phyloP scores from a whole-genome alignment of 2,797 vertebrate species.

The Arnoldichthys spilopterus region DNA sequence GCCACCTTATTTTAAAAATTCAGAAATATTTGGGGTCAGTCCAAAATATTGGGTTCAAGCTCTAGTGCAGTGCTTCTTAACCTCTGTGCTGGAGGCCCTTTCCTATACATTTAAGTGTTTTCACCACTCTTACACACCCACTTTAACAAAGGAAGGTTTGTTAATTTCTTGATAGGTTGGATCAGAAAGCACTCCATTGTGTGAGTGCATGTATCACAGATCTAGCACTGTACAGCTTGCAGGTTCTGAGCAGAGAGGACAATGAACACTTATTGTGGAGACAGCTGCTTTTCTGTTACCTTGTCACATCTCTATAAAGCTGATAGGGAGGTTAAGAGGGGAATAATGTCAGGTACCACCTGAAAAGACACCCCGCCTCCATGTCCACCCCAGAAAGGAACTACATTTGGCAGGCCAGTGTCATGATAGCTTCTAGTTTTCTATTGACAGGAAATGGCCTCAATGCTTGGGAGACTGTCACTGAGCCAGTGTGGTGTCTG shows the following conservation, averaged over 20 bases:
- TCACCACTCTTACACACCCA: too few species aligned
- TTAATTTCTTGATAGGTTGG: too few species aligned
- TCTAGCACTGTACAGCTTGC: conserved; percentile 50
- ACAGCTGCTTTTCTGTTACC: conserved; percentile 58
- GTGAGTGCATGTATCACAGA: conserved; percentile 65
- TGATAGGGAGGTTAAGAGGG: conserved; percentile 27
- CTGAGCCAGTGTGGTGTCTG: conserved; percentile 3
- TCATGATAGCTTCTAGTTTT: conserved; percentile 24
- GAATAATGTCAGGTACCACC: conserved; percentile 40
- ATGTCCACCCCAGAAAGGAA: not conserved
- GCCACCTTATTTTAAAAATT: too few species aligned
- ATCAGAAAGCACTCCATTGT: too few species aligned
- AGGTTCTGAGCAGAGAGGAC: conserved; percentile 57
- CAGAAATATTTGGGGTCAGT: too few species aligned
- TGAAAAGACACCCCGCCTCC: not conserved
- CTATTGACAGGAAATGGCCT: conserved; percentile 12
- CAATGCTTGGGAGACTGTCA: conserved; percentile 1
- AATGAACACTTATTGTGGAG: conserved; percentile 64
- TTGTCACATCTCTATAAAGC: conserved; percentile 41
- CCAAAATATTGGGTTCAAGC: too few species aligned
- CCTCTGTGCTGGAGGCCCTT: too few species aligned
- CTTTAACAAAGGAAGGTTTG: too few species aligned
- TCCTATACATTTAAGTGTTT: too few species aligned
- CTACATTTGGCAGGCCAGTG: not conserved
- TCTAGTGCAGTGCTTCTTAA: too few species aligned